Base-by-base conservation (phyloP, 2,113 vertebrate genomes). In the Crotalus helleri region DNA sequence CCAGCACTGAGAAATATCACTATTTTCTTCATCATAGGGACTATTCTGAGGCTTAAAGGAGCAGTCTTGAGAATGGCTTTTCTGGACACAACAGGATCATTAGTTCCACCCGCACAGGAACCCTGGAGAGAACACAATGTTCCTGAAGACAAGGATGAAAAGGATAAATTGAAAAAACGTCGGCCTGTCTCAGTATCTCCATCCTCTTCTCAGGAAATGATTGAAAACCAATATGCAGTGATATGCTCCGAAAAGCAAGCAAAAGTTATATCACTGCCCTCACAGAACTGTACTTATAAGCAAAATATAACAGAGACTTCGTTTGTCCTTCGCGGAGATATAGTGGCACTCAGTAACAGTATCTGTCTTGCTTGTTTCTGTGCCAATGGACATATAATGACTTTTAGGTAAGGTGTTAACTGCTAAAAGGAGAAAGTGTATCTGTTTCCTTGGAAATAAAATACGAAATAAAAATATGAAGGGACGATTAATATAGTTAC, bases 221-320 rank as follows among this genome's bases (percentile, higher is more conserved):
- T 94, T 95, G 99, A 99, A 98, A 98, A 97, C 97, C 99, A 99
- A 95, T 99, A 99, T 91, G 98, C 98, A 90, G 99, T 99, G 97
- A 98, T 99, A 95, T 99, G 99, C 97, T 99, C 99, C 5, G 99
- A 99, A 97, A 99, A 99, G 96, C 99, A 99, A 98, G 99, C 99
- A 97, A 99, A 99, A 97, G 99, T 99, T 93, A 98, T 99, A 64
- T 98, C 98, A 92, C 97, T 99, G 97, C 99, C 99, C 93, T 98
- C 99, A 61, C 99, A 99, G 97, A 99, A 98, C 97, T 99, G 98
- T 97, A 98, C 98, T 97, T 98, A 99, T 95, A 99, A 99, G 97
- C 99, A 99, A 96, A 99, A 98, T 93, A 99, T 99, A 97, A 99
- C 99, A 90, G 99, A 99, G 98, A 98, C 98, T 92, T 99, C 99